Evolutionary conservation across 1,140 invertebrate species (phyloP), one percentile per base, ranked within the genome.

Genomic region (Neodiprion pinetum): DNA sequence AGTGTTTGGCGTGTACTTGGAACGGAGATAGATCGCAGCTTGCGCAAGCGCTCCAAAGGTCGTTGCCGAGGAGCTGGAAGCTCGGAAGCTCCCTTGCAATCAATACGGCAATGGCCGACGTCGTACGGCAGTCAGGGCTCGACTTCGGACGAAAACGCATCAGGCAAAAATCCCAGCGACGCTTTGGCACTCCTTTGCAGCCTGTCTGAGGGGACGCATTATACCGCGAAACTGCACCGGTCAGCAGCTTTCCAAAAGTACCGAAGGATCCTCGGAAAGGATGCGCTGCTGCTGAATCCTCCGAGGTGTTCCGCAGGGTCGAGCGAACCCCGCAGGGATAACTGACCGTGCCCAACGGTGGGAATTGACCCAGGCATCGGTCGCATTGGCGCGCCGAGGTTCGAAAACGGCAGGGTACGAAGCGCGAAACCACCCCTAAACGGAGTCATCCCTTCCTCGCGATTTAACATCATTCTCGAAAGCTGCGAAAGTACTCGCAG

Each of bases 91-190:
- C 77, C 78, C 78, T 73, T 72, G 80, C 75, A 79, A 87, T 88
- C 87, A 87, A 88, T 88, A 88, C 86, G 83, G 82, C 84, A 86
- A 87, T 87, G 85, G 85, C 87, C 84, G 84, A 85, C 81, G 78
- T 76, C 83, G 74, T 80, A 79, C 73, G 80, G 80, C 84, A 86
- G 86, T 87, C 79, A 81, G 83, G 82, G 85, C 80, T 87, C 80
- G 82, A 81, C 82, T 79, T 81, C 83, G 74, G 80, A 75, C 74
- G 79, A 72, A 75, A 76, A 76, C 72, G 75, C 74, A 80, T 74
- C 76, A 78, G 68, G 72, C 48, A 48, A 40, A 48, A 40, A 70
- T 14, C 47, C 72, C 49, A 53, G 71, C 66, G 70, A 48, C 21
- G 4, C 53, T 61, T 61, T 12, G n/a, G 7, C 53, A 61, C 53